Evolutionary conservation across 1,140 invertebrate species (phyloP), one percentile per base, ranked within the genome.

Genomic region (Cyclargus thomasi): DNA sequence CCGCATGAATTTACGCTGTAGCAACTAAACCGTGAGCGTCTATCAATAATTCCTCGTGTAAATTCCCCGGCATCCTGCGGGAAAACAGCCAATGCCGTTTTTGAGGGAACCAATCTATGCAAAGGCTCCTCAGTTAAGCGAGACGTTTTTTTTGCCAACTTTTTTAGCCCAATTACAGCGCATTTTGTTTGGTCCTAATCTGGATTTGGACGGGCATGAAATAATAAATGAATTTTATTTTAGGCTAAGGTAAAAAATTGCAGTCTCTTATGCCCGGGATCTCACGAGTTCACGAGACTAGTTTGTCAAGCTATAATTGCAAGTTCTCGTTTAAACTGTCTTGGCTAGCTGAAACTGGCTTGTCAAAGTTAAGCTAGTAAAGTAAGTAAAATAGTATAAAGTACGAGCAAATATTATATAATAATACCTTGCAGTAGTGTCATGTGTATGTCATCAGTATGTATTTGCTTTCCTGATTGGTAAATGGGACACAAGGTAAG

Each of bases 21-120:
- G 65, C n/a, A n/a, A n/a, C 16, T 29, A 5, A 29, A 8, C 29
- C 29, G 29, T 36, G 55, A 67, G 65, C 65, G 65, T 55, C 39
- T 63, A 69, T 65, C 68, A 69, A 69, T 69, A 65, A 69, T 69
- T 69, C 68, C 62, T 22, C 22, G 8, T 57, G 63, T 20, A 69
- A 63, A 69, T 69, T 65, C 36, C 63, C 16, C 17, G 55, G 53
- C 20, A 18, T 69, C 68, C 63, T 62, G 7, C 18, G 68, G 68
- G 68, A 65, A 39, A 53, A 57, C 68, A 7, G 21, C 62, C 68
- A 47, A 69, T 65, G 29, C 29, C 63, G 17, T 64, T 62, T 69
- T 69, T 69, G 59, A 59, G 59, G 64, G 55, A 36, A 69, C 21
- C 20, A 16, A 36, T 21, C 55, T 59, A 59, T 59, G 29, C 39